Evolutionary conservation across 2,888 invertebrate genomes (phyloP).

Genomic region (Monopis laevigella): DNA sequence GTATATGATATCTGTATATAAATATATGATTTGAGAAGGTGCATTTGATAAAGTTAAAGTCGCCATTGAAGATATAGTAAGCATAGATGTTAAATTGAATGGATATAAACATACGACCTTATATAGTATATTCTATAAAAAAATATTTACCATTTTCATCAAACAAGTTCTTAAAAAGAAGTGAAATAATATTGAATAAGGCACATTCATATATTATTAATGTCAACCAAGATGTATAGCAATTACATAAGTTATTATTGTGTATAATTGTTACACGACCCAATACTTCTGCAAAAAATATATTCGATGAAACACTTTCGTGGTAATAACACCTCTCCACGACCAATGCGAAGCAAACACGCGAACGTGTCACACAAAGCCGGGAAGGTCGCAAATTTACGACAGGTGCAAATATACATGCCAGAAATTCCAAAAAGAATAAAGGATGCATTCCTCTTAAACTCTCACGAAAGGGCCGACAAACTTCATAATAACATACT

Average conservation of each 20-base stretch:
- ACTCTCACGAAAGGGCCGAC: slow-evolving; percentile 28
- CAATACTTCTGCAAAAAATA: slow-evolving; percentile 1
- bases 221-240: not conserved
- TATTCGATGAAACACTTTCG: slow-evolving; percentile 3
- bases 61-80: too few species aligned
- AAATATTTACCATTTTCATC: too few species aligned
- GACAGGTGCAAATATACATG: slow-evolving; percentile 47
- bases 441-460: slow-evolving; percentile 32
- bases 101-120: too few species aligned
- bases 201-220: too few species aligned
- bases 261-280: slow-evolving; percentile 15
- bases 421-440: slow-evolving; percentile 38
- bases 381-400: slow-evolving; percentile 33
- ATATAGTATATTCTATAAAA: too few species aligned
- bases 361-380: slow-evolving; percentile 25
- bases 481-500: slow-evolving; percentile 57
- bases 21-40: too few species aligned
- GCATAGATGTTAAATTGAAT: too few species aligned
- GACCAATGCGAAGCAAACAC: slow-evolving; percentile 15
- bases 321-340: slow-evolving; percentile 6
- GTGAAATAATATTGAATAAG: too few species aligned
- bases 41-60: too few species aligned
- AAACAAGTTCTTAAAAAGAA: too few species aligned
- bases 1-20: too few species aligned
- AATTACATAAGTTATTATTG: not conserved